Evolutionary conservation across 1,140 invertebrate species (phyloP).

Genomic region (Drosophila sp.): DNA sequence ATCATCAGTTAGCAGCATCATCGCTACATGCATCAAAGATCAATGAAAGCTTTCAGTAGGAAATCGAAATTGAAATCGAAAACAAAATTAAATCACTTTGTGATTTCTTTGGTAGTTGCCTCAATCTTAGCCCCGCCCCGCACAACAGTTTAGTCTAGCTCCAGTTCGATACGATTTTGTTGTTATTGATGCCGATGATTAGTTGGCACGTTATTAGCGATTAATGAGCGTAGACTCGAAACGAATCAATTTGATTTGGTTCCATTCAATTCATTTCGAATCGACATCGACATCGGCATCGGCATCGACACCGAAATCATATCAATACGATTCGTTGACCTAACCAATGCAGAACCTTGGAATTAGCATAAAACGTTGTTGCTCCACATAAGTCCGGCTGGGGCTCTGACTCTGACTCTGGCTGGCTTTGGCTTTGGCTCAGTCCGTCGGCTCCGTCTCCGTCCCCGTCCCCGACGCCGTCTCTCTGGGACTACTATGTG

Average conservation of each 20-base stretch:
- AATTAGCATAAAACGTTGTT: conserved; percentile 72
- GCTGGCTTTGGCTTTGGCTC: not conserved
- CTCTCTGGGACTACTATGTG: not conserved
- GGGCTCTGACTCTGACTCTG: conserved; percentile 17
- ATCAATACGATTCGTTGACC: conserved; percentile 71
- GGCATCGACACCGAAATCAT: conserved; percentile 10
- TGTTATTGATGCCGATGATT: conserved; percentile 56
- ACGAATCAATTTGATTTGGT: conserved; percentile 15
- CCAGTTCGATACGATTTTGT: conserved; percentile 29
- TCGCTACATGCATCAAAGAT: conserved; percentile 45
- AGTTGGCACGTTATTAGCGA: conserved; percentile 66
- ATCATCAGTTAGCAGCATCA: conserved; percentile 3
- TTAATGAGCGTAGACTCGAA: conserved; percentile 36
- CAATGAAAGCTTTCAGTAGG: conserved; percentile 78
- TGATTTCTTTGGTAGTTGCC: conserved; percentile 48
- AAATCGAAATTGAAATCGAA: conserved; percentile 71
- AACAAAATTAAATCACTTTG: conserved; percentile 47
- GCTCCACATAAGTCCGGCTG: conserved; percentile 61
- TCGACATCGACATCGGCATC: not conserved
- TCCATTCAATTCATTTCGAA: conserved; percentile 25
- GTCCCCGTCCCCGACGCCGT: not conserved
- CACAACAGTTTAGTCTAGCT: not conserved
- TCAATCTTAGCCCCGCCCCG: not conserved
- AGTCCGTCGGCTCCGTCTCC: too few relatives aligned
- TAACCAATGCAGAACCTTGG: conserved; percentile 77